A percentile compares a stretch with the other conserved stretches of the same genome.
Conservation (phyloP, 2,888 invertebrate species). For the Yponomeuta cagnagella region DNA sequence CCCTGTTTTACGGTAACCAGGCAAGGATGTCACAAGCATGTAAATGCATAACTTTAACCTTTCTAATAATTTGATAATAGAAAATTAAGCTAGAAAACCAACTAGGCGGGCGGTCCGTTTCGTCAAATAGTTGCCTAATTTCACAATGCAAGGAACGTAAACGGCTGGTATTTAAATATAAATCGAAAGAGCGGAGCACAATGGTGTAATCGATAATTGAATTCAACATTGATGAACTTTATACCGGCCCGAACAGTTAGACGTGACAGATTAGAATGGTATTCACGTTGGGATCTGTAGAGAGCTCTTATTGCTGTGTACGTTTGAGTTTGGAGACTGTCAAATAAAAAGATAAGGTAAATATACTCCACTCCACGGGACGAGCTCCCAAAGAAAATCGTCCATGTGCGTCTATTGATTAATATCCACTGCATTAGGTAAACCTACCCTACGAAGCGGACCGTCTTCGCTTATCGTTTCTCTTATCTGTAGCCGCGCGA, state of each 20-base stretch:
- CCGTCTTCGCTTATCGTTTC: too few species aligned
- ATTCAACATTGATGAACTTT: conserved; percentile 76
- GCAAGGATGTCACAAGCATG: too few species aligned
- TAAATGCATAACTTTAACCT: conserved; percentile 19
- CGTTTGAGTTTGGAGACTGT: background rate
- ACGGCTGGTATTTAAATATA: conserved; percentile 74
- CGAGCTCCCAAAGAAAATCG: too few species aligned
- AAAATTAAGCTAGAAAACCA: conserved; percentile 5
- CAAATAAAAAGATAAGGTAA: background rate
- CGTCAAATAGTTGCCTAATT: conserved; percentile 61
- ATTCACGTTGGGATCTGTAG: conserved; percentile 42
- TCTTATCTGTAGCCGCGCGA: too few species aligned
- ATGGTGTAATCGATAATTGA: conserved; percentile 76
- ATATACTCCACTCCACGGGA: too few species aligned
- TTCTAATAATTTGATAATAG: conserved; percentile 25
- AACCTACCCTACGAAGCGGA: too few species aligned
- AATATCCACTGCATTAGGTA: too few species aligned
- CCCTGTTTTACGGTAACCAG: too few species aligned
- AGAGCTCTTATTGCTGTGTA: conserved; percentile 38
- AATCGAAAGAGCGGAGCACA: conserved; percentile 73
- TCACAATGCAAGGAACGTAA: conserved; percentile 72
- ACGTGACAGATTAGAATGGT: conserved; percentile 75
- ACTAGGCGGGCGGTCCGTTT: conserved; percentile 57
- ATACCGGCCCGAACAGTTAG: conserved; percentile 69
- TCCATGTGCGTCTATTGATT: too few species aligned